Evolutionary conservation across 2,113 vertebrate species (phyloP), one percentile per base, ranked within the genome.

Genomic region (Syrmaticus mikado): DNA sequence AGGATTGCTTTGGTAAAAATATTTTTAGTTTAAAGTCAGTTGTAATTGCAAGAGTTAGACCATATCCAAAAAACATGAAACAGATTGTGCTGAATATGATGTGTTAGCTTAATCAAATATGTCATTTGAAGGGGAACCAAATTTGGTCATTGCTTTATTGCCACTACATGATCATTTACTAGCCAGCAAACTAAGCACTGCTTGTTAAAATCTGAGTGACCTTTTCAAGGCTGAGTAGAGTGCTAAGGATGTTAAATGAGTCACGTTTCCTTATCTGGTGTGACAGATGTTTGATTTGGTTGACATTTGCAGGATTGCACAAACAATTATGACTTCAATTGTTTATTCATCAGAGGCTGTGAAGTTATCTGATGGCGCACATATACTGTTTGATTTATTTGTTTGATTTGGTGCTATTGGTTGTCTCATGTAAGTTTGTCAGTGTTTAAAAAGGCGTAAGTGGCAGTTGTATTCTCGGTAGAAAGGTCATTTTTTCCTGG

Each of bases 301-400:
- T 98, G 97, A 97, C 97, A 98, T 98, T 97, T 98, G 76, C 94
- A 97, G 92, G 95, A 95, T 97, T 97, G 93, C 85, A 96, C 90
- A 97, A 97, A 97, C 96, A 97, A 96, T 97, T 97, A 97, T 8
- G 12, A 93, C 90, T 91, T 80, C 76, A 82, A 77, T 82, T 97
- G 94, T 95, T 97, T 97, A 97, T 98, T 98, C 92, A 94, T 92
- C 85, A 92, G 94, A 91, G 82, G 97, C 90, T 92, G 85, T 76
- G 80, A 90, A 94, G 66, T 80, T 94, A 93, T 87, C 90, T 97
- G 95, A 92, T 84, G 92, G 72, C 45, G 58, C 55, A 52, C 85
- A 71, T 93, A 67, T 95, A 73, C 48, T 40, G 85, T 48, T 64
- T 45, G 36, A 17, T 55, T 58, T 58, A 32, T 58, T 58, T 58